Base-by-base conservation (phyloP, 2,113 vertebrate species). In the Hylia prasina region DNA sequence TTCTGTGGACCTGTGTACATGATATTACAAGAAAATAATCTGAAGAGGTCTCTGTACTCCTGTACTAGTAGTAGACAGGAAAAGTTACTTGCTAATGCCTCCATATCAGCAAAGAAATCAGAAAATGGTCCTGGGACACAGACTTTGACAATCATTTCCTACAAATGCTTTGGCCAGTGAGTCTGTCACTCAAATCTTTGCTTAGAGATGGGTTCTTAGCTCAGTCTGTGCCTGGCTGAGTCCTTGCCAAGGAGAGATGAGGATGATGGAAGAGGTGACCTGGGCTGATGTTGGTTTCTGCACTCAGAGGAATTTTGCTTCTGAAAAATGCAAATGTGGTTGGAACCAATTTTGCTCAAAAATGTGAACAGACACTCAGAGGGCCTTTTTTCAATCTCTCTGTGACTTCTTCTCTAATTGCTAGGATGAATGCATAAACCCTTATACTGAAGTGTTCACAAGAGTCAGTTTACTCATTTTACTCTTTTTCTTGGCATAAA, bases 401-500 rank as follows among this genome's bases (percentile, higher is more conserved):
- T 7, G 18, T 86, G 86, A 81, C 90, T 95, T 83, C 78, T 90
- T 42, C 95, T 89, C 82, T 94, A 96, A 96, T 92, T 96, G 93
- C 76, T 44, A 61, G 80, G 76, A 82, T 93, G 90, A 93, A 92
- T 93, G 90, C 76, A 54, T 66, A 94, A 94, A 86, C 75, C 60
- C 88, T 97, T 76, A 57, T 28, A 21, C 60, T 89, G 90, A 88
- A 95, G 76, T 81, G 89, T 75, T 93, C 90, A 89, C 24, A 45
- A 86, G 86, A 90, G 90, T 1, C 7, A 4, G 90, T 93, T 94
- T 92, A 94, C 54, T 92, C 63, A 65, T 87, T 92, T 81, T 90
- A 63, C 83, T 84, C 87, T 51, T 65, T 58, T 90, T 91, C 84
- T 85, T 80, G 93, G 83, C 80, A 94, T 66, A 81, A 90, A 87